Evolutionary conservation across 2,888 invertebrate species (phyloP), one percentile per base, ranked within the genome.

Genomic region (Maniola hyperantus): DNA sequence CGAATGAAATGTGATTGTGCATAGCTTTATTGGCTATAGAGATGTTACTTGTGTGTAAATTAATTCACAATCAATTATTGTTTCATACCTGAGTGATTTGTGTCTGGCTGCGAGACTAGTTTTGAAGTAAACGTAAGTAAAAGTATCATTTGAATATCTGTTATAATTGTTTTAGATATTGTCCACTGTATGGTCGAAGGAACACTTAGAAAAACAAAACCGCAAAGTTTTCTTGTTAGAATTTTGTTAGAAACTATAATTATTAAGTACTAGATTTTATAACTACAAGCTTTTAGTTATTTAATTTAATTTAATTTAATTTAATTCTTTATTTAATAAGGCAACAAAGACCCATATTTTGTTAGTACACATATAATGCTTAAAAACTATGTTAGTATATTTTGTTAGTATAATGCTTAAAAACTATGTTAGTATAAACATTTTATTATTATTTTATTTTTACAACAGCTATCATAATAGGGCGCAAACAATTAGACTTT

Each of bases 61-160:
- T 70, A 66, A 72, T 75, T 81, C 79, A 76, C 74, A 82, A 82
- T 83, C 79, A 78, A 74, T 72, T 72, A 26, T 10, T 39, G 60
- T 84, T 83, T 79, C 79, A 82, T 81, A 85, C 79, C 83, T 83
- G 78, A 84, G 82, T 87, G 85, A 83, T 81, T 79, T 78, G 78
- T 78, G 82, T 82, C 82, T 78, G 80, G 80, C 76, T 73, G 72
- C 66, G 70, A 72, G 78, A 78, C 78, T 77, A 70, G 64, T 71
- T 73, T 80, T 77, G 79, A 79, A 73, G 76, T 78, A 82, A 89
- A 86, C 80, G 89, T 90, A 77, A 91, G 89, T 90, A 88, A 85
- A 86, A 87, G 84, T 86, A 80, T 76, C 74, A 77, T 73, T 78
- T 75, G 76, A 79, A 75, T 87, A 85, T 85, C 87, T 86, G 88